These are phyloP conservation scores for Coranthus polyacanthus DNA, from an alignment of 2,797 vertebrate genomes.

Conservation along the genomic window DNA sequence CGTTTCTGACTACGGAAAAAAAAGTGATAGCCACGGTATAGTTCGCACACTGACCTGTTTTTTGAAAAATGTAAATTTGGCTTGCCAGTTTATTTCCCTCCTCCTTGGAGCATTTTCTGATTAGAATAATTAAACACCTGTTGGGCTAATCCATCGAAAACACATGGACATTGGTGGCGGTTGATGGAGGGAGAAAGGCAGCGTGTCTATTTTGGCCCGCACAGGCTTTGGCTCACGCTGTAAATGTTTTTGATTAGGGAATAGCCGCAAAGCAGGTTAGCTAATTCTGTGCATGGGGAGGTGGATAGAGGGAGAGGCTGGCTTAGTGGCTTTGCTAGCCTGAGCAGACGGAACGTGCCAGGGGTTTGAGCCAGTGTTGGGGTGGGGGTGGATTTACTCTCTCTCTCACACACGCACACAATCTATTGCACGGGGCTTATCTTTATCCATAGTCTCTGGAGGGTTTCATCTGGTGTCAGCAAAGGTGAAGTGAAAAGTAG, in stretches of 20 bases:
- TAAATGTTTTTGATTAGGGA: constrained; percentile 73
- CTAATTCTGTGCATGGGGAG: constrained; percentile 57
- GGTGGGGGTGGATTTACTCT: constrained; percentile 61
- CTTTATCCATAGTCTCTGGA: constrained; percentile 67
- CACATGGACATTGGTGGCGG: constrained; percentile 13
- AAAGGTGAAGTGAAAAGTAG: constrained; percentile 50
- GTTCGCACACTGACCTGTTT: no score
- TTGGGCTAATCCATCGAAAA: constrained; percentile 68
- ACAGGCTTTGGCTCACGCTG: constrained; percentile 46
- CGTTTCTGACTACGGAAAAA: no score
- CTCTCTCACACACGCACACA: constrained; percentile 42
- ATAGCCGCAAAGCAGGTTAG: constrained; percentile 65
- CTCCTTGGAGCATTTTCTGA: constrained; percentile 29
- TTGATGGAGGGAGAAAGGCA: constrained; percentile 7
- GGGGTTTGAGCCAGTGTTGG: constrained; percentile 54
- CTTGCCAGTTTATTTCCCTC: not conserved
- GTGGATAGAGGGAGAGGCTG: constrained; percentile 47
- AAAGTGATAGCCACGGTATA: no score
- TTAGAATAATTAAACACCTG: constrained; percentile 75
- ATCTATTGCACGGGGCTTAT: constrained; percentile 67
- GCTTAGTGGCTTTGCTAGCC: constrained; percentile 72
- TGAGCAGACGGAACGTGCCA: constrained; percentile 62
- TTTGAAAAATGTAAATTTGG: no score
- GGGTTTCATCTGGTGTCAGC: constrained; percentile 56
- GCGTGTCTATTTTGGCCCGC: constrained; percentile 46